Percentiles rank a stretch among this genome's conserved stretches.
These are phyloP conservation scores for Crossocerus cetratus DNA, from an alignment of 2,888 invertebrate genomes.

Conservation along the genomic window DNA sequence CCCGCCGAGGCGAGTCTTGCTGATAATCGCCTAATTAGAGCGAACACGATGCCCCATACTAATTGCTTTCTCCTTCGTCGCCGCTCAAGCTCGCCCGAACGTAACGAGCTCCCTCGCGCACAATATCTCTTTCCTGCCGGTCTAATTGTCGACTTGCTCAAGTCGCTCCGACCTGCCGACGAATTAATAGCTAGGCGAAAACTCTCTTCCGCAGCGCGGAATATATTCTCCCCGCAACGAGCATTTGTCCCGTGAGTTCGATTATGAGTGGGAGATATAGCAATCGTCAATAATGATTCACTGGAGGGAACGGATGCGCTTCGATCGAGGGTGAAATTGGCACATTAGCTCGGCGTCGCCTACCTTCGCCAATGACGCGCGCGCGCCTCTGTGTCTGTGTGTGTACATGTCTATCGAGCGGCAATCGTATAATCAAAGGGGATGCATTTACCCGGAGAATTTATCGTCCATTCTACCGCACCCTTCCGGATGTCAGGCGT, in stretches of 20 bases:
- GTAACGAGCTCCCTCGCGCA: no score
- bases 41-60: background rate
- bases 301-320: background rate
- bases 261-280: no score
- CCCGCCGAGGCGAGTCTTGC: constrained; percentile 14
- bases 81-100: no score
- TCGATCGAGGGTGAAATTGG: constrained; percentile 8
- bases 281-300: no score
- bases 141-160: no score
- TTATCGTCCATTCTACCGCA: constrained; percentile 68
- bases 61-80: background rate
- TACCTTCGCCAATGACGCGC: constrained; percentile 24
- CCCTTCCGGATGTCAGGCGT: constrained; percentile 70
- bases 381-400: no score
- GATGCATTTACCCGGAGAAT: constrained; percentile 70
- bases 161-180: no score
- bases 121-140: no score
- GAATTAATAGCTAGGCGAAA: no score
- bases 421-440: constrained; percentile 69
- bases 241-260: no score
- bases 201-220: no score
- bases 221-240: no score
- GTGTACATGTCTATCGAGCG: constrained; percentile 35
- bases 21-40: constrained; percentile 34
- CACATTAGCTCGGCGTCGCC: constrained; percentile 15